A percentile compares a stretch with the other conserved stretches of the same genome.
These are phyloP conservation scores for Sussaba pulchella DNA, from an alignment of 2,888 invertebrate genomes.

Conservation along the genomic window DNA sequence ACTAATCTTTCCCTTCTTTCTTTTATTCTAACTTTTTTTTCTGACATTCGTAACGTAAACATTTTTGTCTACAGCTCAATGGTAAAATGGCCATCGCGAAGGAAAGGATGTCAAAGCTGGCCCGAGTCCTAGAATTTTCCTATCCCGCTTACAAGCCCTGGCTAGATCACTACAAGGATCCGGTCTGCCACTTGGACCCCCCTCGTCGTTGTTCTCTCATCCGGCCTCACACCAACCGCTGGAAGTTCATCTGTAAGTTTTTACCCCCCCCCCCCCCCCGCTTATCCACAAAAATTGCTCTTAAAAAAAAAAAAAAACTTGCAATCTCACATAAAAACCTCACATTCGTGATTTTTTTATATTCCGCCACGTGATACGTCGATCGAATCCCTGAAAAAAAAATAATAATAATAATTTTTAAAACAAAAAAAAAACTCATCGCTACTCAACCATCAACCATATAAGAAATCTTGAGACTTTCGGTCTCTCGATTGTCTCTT, in stretches of 20 bases:
- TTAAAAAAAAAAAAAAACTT: not conserved
- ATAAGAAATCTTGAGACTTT: slow-evolving; percentile 15
- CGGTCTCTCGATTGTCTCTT: no score
- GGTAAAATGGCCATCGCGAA: slow-evolving; percentile 77
- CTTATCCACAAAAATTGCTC: not conserved
- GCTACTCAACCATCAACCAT: slow-evolving; percentile 8
- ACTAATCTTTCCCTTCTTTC: no score
- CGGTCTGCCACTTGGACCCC: slow-evolving; percentile 79
- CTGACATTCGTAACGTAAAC: not conserved
- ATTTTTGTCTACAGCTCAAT: slow-evolving; percentile 73
- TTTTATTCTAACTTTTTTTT: no score
- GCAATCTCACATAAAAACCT: not conserved
- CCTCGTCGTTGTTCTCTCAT: slow-evolving; percentile 76
- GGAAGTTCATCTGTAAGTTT: slow-evolving; percentile 82
- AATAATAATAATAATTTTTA: not conserved
- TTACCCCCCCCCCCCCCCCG: no score
- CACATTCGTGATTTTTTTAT: not conserved
- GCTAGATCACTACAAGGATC: slow-evolving; percentile 77
- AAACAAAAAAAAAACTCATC: slow-evolving; percentile 24
- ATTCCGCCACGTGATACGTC: not conserved
- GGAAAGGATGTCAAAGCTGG: slow-evolving; percentile 79
- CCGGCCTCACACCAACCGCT: slow-evolving; percentile 79
- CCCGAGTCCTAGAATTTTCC: slow-evolving; percentile 79
- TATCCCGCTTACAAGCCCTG: slow-evolving; percentile 81
- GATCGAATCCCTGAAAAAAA: not conserved